A percentile compares a stretch with the other conserved stretches of the same genome.
Conservation (phyloP, 2,888 invertebrate species). For the Philereme vetulata region DNA sequence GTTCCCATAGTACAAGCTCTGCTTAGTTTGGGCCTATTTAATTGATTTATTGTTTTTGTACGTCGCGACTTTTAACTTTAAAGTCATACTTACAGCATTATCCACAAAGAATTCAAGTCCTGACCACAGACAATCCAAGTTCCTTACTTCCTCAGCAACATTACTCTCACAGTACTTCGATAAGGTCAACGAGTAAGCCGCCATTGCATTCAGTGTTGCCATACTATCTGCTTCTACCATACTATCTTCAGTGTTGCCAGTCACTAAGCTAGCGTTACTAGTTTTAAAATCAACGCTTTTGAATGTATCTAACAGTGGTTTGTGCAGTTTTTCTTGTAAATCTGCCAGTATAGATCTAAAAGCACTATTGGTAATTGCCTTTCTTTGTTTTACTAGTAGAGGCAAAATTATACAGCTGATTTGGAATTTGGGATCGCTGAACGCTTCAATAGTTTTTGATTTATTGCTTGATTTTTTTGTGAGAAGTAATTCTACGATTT, state of each 20-base stretch:
- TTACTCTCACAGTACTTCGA: constrained; percentile 71
- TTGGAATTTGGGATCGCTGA: constrained; percentile 69
- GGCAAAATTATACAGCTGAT: constrained; percentile 70
- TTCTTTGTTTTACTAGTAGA: constrained; percentile 71
- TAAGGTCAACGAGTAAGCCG: constrained; percentile 69
- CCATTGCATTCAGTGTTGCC: constrained; percentile 72
- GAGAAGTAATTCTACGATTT: constrained; percentile 63
- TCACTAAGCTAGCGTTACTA: constrained; percentile 41
- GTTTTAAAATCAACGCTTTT: constrained; percentile 63
- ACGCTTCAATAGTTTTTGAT: constrained; percentile 55
- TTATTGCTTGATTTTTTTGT: constrained; percentile 52
- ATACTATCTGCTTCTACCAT: constrained; percentile 47
- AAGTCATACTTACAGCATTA: constrained; percentile 66
- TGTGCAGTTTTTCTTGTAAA: constrained; percentile 71
- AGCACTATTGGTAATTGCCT: constrained; percentile 64
- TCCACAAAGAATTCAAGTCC: constrained; percentile 67
- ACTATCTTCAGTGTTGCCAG: constrained; percentile 53
- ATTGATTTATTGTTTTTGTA: too few relatives aligned
- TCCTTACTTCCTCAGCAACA: constrained; percentile 60
- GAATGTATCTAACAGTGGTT: constrained; percentile 62
- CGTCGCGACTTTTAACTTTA: neutral
- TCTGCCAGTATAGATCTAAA: constrained; percentile 70
- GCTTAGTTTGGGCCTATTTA: too few relatives aligned
- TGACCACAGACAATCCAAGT: constrained; percentile 66
- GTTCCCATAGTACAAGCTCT: too few relatives aligned